Base-by-base conservation (phyloP, 2,888 invertebrate species). In the Lycia hirtaria region DNA sequence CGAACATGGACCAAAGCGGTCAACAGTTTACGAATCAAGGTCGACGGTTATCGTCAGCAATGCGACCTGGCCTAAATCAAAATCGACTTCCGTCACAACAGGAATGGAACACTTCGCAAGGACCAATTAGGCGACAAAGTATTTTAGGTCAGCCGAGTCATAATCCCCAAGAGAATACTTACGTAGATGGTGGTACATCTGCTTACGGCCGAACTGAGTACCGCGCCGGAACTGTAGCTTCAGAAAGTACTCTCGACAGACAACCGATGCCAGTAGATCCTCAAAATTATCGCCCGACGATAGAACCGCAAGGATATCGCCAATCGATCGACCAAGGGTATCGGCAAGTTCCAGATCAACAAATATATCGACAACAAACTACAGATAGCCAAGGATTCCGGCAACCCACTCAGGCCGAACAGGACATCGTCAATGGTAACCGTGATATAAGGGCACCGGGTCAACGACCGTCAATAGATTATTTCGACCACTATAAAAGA, bases 401-500 rank as follows among this genome's bases (percentile, higher is more conserved):
- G 33, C 74, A 71, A 69, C 76, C 67, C 48, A 66, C 68, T 80
- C 55, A 90, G 77, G 71, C 87, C 78, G 80, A 94, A 83, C 80
- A 87, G 68, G 89, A 88, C 14, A 67, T 78, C 15, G 69, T 83
- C 4, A 88, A 88, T 40, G 87, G 87, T 35, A 75, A 80, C 12
- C 78, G 86, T 10, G 94, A 93, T 60, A 90, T 86, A 65, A 78
- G 85, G 32, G 74, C 76, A 26, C 71, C 78, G 17, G 85, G 84
- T n/a, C 70, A 80, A 1, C 79, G 91, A 10, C 87, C 96, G 9
- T 96, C 96, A 70, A 97, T 97, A 78, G 97, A 98, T 85, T 97
- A 97, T 78, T 97, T 98, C 81, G 98, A 98, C 85, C 98, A 98
- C 81, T 98, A 98, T 85, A 97, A 97, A 85, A 93, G 97, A 81